These are phyloP conservation scores for Drosophila atroscutellata DNA, from an alignment of 2,888 invertebrate genomes.

Conservation along the genomic window DNA sequence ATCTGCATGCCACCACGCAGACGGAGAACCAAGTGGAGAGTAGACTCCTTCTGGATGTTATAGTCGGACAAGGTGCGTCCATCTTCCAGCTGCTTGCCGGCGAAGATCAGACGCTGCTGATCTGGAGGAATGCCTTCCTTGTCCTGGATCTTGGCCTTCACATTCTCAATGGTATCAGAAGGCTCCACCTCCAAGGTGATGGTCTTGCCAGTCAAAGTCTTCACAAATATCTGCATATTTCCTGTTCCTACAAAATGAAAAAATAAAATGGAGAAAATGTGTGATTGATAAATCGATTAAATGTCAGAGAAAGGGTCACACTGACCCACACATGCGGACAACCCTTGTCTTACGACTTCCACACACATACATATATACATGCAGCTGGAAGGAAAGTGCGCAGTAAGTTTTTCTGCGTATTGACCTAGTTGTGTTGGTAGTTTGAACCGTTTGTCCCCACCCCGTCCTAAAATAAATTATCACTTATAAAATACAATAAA, in stretches of 20 bases:
- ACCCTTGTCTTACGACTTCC: neutral
- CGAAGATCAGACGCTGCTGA: conserved; percentile 49
- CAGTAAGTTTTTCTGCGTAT: conserved; percentile 50
- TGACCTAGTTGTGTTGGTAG: conserved; percentile 40
- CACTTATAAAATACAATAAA: neutral
- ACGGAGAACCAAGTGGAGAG: too few species aligned
- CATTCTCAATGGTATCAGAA: conserved; percentile 35
- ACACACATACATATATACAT: neutral
- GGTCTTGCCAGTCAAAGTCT: conserved; percentile 52
- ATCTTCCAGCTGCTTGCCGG: too few species aligned
- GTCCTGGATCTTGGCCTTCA: conserved; percentile 46
- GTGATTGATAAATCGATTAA: conserved; percentile 18
- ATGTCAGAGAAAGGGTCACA: neutral
- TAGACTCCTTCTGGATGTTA: too few species aligned
- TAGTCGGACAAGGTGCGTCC: too few species aligned
- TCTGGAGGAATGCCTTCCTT: conserved; percentile 52
- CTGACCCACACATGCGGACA: neutral
- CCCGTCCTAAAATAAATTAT: neutral
- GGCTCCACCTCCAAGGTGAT: conserved; percentile 52
- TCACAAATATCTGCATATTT: conserved; percentile 51
- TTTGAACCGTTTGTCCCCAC: conserved; percentile 9
- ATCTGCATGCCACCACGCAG: too few species aligned
- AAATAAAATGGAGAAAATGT: neutral
- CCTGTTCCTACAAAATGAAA: conserved; percentile 25
- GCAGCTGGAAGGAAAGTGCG: conserved; percentile 34